Evolutionary conservation across 2,888 invertebrate species (phyloP), one percentile per base, ranked within the genome.

Genomic region (Habrosyne pyritoides): DNA sequence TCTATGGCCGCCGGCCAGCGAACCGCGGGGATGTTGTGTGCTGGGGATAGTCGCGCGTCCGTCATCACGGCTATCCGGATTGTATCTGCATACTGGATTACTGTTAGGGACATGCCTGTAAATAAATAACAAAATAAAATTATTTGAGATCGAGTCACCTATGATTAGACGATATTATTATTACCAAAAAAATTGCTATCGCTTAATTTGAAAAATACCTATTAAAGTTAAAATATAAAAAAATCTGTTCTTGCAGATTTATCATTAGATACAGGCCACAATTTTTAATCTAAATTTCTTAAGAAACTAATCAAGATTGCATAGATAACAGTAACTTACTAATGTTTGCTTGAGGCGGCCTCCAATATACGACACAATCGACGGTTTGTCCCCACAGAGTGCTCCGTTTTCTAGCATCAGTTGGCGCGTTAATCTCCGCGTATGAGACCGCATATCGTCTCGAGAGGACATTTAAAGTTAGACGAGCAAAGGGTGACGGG

Each of bases 291-390:
- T 18, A 10, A 12, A 49, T 50, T 5, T 50, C 24, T 12, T n/a
- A 49, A 36, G 22, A 21, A 30, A 52, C 2, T 26, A 53, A 8
- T 8, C 33, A n/a, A n/a, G n/a, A 4, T 18, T n/a, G 8, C 18
- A 18, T 14, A 36, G 8, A 42, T 8, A 18, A 18, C 14, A 33
- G 26, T 26, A 48, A 93, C 95, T 93, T 81, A 96, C 96, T 94
- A 62, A 95, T 95, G 81, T 96, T 96, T 54, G 96, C 95, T 81
- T 96, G 96, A 0, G 96, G 95, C 10, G 96, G 96, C 64, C 95
- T 89, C 95, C 95, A 96, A 73, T 95, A 96, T 54, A 96, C 86
- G 0, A 94, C 94, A 46, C 93, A 91, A 3, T 93, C 93, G 0
- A 96, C 93, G 8, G 93, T 92, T 61, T 95, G 94, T 0, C 95